Percentiles rank a stretch among this genome's conserved stretches.
Conservation (phyloP, 2,888 invertebrate species). For the Troides oblongomaculatus region DNA sequence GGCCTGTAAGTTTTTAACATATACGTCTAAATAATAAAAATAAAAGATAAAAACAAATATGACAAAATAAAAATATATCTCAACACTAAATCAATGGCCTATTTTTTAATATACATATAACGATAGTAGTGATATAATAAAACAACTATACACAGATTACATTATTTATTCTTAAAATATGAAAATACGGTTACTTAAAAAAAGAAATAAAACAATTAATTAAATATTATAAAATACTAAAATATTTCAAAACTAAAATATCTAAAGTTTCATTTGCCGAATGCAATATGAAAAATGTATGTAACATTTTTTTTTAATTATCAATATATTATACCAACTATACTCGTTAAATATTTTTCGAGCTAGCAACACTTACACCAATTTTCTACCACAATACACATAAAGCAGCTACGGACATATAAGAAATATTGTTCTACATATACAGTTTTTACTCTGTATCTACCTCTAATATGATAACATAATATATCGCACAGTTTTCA, state of each 20-base stretch:
- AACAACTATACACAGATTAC: constrained; percentile 38
- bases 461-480: constrained; percentile 1
- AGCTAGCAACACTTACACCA: constrained; percentile 29
- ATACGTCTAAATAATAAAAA: no score
- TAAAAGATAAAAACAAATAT: no score
- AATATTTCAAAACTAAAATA: constrained; percentile 19
- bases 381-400: constrained; percentile 30
- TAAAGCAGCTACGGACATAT: constrained; percentile 32
- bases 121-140: constrained; percentile 4
- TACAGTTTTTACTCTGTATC: constrained; percentile 11
- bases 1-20: no score
- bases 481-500: constrained; percentile 4
- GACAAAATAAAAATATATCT: no score
- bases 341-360: constrained; percentile 11
- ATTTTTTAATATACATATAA: neutral
- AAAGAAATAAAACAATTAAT: constrained; percentile 37
- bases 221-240: constrained; percentile 29
- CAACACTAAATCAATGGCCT: no score
- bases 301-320: constrained; percentile 15
- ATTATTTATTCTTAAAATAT: constrained; percentile 48
- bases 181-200: constrained; percentile 45
- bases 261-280: constrained; percentile 12
- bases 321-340: constrained; percentile 16
- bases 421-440: constrained; percentile 8
- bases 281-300: constrained; percentile 22